A percentile compares a stretch with the other conserved stretches of the same genome.
Evolutionary conservation across 2,888 invertebrate species (phyloP).

Genomic region (Orthosia cruda): DNA sequence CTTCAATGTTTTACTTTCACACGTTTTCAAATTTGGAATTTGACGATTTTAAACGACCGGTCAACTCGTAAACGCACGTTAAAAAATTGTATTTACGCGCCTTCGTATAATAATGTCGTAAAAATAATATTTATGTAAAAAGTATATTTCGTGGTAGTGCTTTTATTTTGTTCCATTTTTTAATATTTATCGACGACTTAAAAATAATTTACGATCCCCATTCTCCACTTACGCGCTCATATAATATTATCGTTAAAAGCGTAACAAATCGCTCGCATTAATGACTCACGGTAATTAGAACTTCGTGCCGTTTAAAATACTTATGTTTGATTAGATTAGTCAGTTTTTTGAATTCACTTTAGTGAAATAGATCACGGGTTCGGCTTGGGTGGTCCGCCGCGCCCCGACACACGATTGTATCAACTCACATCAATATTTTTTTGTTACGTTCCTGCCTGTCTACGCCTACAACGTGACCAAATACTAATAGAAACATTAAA

Average conservation of each 20-base stretch:
- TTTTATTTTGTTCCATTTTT: slow-evolving; percentile 70
- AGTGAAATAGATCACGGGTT: slow-evolving; percentile 76
- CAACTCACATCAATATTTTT: slow-evolving; percentile 79
- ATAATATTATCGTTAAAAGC: slow-evolving; percentile 63
- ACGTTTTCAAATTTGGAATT: slow-evolving; percentile 88
- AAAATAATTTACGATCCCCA: slow-evolving; percentile 64
- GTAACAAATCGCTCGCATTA: slow-evolving; percentile 71
- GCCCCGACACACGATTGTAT: slow-evolving; percentile 79
- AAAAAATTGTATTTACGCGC: slow-evolving; percentile 73
- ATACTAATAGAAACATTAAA: slow-evolving; percentile 77
- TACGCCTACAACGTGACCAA: slow-evolving; percentile 75
- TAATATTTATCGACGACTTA: slow-evolving; percentile 68
- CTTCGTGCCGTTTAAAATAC: slow-evolving; percentile 76
- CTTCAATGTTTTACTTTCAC: slow-evolving; percentile 89
- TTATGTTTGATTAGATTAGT: slow-evolving; percentile 74
- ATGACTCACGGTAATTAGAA: slow-evolving; percentile 75
- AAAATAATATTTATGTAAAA: slow-evolving; percentile 85
- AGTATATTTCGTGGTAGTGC: slow-evolving; percentile 56
- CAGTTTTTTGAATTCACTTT: slow-evolving; percentile 72
- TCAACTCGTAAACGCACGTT: slow-evolving; percentile 85
- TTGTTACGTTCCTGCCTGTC: slow-evolving; percentile 65
- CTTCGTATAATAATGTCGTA: slow-evolving; percentile 88
- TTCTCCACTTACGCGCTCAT: slow-evolving; percentile 59
- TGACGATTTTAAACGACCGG: slow-evolving; percentile 83
- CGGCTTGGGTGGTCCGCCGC: slow-evolving; percentile 82